Percentiles rank a stretch among this genome's conserved stretches.
These are phyloP conservation scores for Cynocephalus volans DNA, from an alignment of 2,113 vertebrate genomes.

Conservation along the genomic window DNA sequence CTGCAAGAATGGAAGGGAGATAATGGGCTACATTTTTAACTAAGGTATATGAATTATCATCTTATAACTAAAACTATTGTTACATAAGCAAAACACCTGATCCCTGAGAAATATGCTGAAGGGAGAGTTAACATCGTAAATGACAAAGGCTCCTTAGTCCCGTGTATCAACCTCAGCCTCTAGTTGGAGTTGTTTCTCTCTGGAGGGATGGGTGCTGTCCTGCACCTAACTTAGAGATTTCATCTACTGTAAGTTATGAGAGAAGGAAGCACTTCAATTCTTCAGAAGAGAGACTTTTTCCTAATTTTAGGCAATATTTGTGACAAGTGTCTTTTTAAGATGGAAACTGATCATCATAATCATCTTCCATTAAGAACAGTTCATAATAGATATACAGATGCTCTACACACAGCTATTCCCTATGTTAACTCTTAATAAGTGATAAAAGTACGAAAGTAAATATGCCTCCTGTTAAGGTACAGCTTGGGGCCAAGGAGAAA, in stretches of 20 bases:
- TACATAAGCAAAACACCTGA: not conserved
- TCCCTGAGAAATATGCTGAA: not conserved
- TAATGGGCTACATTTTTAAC: not conserved
- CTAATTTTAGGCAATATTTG: not conserved
- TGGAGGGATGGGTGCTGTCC: not conserved
- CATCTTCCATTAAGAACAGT: not conserved
- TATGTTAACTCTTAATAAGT: not conserved
- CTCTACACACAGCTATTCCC: not conserved
- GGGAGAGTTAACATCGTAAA: not conserved
- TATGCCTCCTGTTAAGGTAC: not conserved
- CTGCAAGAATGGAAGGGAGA: not conserved
- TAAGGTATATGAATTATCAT: not conserved
- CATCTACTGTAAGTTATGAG: not conserved
- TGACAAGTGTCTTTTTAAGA: not conserved
- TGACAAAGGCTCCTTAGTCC: not conserved
- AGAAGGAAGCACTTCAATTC: not conserved
- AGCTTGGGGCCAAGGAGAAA: not conserved
- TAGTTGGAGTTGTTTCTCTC: accelerated
- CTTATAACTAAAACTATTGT: slow-evolving; percentile 14
- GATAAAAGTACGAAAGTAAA: not conserved
- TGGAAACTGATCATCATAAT: not conserved
- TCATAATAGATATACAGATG: not conserved
- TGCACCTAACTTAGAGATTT: not conserved
- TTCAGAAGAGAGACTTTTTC: not conserved
- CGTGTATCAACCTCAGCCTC: not conserved